A percentile compares a stretch with the other conserved stretches of the same genome.
Evolutionary conservation across 2,888 invertebrate genomes (phyloP).

Genomic region (Polydesmus complanatus): DNA sequence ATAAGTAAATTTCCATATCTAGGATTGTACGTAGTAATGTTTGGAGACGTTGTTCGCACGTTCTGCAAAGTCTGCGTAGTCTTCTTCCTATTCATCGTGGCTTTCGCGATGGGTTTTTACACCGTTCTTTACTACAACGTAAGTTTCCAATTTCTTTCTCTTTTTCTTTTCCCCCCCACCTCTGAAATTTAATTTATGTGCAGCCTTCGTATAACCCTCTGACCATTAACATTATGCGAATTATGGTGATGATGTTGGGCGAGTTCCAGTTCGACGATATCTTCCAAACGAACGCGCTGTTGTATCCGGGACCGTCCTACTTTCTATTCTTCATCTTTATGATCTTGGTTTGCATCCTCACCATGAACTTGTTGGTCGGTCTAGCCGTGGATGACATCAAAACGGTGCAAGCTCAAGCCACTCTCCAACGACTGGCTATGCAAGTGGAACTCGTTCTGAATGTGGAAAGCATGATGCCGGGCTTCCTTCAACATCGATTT

Average conservation of each 20-base stretch:
- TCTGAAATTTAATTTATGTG: not conserved
- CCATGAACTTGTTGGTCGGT: constrained; percentile 36
- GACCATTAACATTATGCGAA: constrained; percentile 28
- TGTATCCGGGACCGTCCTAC: constrained; percentile 29
- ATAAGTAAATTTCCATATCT: constrained; percentile 30
- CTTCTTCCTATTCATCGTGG: constrained; percentile 30
- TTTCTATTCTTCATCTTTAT: constrained; percentile 30
- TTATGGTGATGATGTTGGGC: constrained; percentile 33
- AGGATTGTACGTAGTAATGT: constrained; percentile 35
- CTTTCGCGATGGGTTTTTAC: constrained; percentile 28
- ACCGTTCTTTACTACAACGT: constrained; percentile 25
- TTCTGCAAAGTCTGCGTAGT: constrained; percentile 32
- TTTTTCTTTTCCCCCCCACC: not conserved
- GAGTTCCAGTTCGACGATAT: constrained; percentile 30
- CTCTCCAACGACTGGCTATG: constrained; percentile 32
- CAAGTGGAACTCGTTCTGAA: constrained; percentile 35
- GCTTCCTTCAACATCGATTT: constrained; percentile 29
- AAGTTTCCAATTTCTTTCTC: no score
- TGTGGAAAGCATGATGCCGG: constrained; percentile 34
- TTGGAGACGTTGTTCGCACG: constrained; percentile 31
- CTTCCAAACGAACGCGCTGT: constrained; percentile 25
- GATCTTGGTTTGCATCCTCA: constrained; percentile 30
- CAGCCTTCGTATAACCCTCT: constrained; percentile 26
- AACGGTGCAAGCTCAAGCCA: constrained; percentile 38
- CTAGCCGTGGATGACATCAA: constrained; percentile 42